Conservation (phyloP, 2,797 vertebrate genomes). For the Calcarius lapponicus region DNA sequence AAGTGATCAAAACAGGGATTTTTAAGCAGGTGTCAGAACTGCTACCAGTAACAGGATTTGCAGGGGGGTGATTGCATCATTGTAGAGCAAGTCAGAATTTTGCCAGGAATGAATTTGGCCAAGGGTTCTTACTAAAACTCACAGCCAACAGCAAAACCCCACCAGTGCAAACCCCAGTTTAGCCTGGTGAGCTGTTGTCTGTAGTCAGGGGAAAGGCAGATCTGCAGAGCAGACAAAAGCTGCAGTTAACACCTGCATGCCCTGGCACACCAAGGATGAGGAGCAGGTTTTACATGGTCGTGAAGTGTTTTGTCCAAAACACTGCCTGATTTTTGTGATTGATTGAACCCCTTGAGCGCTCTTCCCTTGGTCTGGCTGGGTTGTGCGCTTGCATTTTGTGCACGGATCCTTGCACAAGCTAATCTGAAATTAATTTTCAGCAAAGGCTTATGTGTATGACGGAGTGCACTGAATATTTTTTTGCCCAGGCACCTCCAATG, state of each 20-base stretch:
- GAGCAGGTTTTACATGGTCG: neutral
- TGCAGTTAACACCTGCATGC: neutral
- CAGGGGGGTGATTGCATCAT: neutral
- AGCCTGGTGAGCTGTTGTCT: neutral
- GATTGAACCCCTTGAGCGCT: neutral
- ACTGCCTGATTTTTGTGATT: neutral
- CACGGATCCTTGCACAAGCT: neutral
- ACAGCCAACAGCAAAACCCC: neutral
- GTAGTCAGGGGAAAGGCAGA: neutral
- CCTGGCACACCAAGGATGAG: neutral
- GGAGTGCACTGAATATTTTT: neutral
- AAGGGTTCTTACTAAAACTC: neutral
- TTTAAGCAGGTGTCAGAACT: neutral
- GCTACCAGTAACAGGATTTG: neutral
- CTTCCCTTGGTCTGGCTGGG: neutral
- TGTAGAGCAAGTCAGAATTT: neutral
- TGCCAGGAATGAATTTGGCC: neutral
- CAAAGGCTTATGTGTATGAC: neutral
- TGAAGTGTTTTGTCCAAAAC: neutral
- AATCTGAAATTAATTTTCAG: slow-evolving; percentile 15
- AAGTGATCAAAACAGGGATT: neutral
- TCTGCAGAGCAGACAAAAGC: neutral
- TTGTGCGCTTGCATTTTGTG: neutral
- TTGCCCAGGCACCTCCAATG: neutral
- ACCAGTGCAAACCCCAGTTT: neutral